A percentile compares a stretch with the other conserved stretches of the same genome.
Evolutionary conservation across 2,113 vertebrate genomes (phyloP).

Genomic region (Hucho hucho): DNA sequence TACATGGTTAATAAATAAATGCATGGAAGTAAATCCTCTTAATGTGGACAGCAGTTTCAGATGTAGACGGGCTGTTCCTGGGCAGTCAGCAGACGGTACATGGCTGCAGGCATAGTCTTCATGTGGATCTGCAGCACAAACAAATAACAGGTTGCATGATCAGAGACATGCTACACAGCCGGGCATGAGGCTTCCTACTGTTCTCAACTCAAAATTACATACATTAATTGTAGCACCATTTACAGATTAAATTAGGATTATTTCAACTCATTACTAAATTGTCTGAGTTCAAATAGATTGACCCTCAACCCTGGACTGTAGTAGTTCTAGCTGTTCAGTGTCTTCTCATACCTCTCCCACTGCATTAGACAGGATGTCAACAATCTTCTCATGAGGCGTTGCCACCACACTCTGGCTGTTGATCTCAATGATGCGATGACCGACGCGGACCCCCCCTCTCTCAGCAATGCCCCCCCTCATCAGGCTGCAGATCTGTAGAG

Average conservation of each 20-base stretch:
- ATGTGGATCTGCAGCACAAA: slow-evolving; percentile 86
- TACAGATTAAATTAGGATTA: no score
- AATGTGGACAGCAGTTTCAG: slow-evolving; percentile 61
- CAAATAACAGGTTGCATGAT: not conserved
- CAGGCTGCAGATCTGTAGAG: slow-evolving; percentile 91
- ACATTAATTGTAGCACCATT: no score
- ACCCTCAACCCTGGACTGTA: no score
- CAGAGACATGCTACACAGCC: not conserved
- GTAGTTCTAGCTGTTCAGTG: no score
- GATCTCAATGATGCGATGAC: slow-evolving; percentile 97
- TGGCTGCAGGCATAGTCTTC: slow-evolving; percentile 98
- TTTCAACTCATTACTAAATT: no score
- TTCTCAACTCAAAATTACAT: no score
- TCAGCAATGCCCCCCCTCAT: slow-evolving; percentile 98
- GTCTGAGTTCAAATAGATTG: no score
- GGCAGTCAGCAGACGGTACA: slow-evolving; percentile 96
- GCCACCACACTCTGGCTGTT: slow-evolving; percentile 96
- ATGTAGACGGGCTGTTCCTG: slow-evolving; percentile 98
- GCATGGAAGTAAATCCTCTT: not conserved
- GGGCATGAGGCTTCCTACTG: no score
- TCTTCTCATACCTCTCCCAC: slow-evolving; percentile 88
- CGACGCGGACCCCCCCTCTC: slow-evolving; percentile 91
- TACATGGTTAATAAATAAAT: slow-evolving; percentile 1
- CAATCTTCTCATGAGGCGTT: slow-evolving; percentile 96
- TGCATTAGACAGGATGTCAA: slow-evolving; percentile 96